Base-by-base conservation (phyloP, 1,140 invertebrate genomes). In the Antheraea mylitta region DNA sequence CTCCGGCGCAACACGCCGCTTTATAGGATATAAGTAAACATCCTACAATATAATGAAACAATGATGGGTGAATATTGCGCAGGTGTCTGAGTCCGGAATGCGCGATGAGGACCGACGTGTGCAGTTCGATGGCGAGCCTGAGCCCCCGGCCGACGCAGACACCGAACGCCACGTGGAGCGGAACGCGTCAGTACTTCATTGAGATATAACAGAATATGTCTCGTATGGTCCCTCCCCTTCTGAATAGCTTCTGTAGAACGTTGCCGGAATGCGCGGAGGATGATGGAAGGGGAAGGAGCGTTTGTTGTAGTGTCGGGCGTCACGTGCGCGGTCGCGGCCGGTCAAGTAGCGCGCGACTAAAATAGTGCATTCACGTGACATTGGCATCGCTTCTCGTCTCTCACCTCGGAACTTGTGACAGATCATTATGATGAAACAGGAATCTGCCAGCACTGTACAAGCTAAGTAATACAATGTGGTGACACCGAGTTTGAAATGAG, bases 91-190 rank as follows among this genome's bases (percentile, higher is more conserved):
- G 8, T 3, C 16, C 45, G 45, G 11, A 11, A 42, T 7, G 7
- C 38, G 38, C 11, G 38, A 42, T 16, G 72, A 74, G 19, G 66
- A 58, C 22, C 69, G 69, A 16, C 86, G 81, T 64, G 86, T 89
- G 48, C 86, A 87, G 75, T 89, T 85, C 71, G 82, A 82, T 22
- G 78, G 76, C 18, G 76, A 80, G 18, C 69, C 64, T 59, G 22
- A 58, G 58, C 18, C 9, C 38, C 68, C 0, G 62, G 77, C 10
- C 65, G 80, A 82, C 58, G 79, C 75, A 0, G 79, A 67, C 61
- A 80, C 81, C 53, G 82, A 85, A 58, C 75, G 86, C 8, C 80
- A 80, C 10, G 64, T 66, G 4, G 77, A 87, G 64, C 76, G 81
- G 36, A 77, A 81, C 45, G 48, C 76, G 86, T 89, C 61, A 83